Base-by-base conservation (phyloP, 2,888 invertebrate species). In the Macrosiphum euphorbiae region DNA sequence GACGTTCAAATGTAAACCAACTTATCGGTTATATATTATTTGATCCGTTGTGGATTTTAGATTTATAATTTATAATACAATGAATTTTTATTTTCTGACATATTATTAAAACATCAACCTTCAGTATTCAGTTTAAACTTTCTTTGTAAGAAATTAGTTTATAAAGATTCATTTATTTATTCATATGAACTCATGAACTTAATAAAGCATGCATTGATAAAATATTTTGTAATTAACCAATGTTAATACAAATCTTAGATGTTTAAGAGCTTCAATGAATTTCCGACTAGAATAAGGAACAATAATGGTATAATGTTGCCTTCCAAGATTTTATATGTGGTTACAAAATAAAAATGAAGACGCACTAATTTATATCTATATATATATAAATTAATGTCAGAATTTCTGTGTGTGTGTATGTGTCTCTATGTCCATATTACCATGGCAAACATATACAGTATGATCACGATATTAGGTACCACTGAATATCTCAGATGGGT, bases 11-110 rank as follows among this genome's bases (percentile, higher is more conserved):
- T 67, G 11, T 61, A 28, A 61, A 3, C 7, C 28, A 61, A 10
- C 61, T 11, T 61, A 61, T 61, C 3, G 8, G 28, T 61, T 28
- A 3, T 28, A 28, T 61, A 28, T 61, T 10, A 61, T 28, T 28
- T 61, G 61, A 61, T 61, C 11, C 2, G 2, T 61, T 61, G 61
- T 28, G 10, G 28, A 61, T 28, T 61, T 61, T 61, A 26, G 2
- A 67, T 67, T n/a, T n/a, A 13, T 67, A 67, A 67, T 67, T 67
- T 67, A 67, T 67, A n/a, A n/a, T 67, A 67, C n/a, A n/a, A n/a
- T n/a, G n/a, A 61, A n/a, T 61, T n/a, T 61, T 61, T 61, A 61
- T 61, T 61, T 28, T 28, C 61, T 61, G 61, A 28, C 28, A 61
- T 61, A 61, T 11, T 61, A 28, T 28, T 61, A 28, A 61, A 28